A percentile compares a stretch with the other conserved stretches of the same genome.
Evolutionary conservation across 2,888 invertebrate species (phyloP).

Genomic region (Galerucella pusilla): DNA sequence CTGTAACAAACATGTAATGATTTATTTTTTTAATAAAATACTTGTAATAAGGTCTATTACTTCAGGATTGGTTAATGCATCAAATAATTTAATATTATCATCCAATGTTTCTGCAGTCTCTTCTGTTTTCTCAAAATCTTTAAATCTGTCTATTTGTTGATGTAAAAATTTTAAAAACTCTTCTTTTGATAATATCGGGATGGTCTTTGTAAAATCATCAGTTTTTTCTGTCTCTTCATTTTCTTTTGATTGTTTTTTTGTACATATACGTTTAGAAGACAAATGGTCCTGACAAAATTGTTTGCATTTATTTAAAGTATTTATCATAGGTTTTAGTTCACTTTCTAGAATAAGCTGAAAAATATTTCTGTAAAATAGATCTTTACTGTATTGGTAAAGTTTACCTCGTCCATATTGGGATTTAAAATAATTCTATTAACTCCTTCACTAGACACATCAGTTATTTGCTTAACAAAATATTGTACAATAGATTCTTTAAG

Average conservation of each 20-base stretch:
- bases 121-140: slow-evolving; percentile 53
- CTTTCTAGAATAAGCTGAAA: slow-evolving; percentile 43
- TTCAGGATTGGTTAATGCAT: slow-evolving; percentile 74
- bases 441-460: slow-evolving; percentile 68
- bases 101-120: neutral
- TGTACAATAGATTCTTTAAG: slow-evolving; percentile 76
- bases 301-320: slow-evolving; percentile 44
- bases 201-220: slow-evolving; percentile 41
- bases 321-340: slow-evolving; percentile 35
- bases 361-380: neutral
- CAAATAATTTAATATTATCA: slow-evolving; percentile 66
- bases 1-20: neutral
- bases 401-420: slow-evolving; percentile 72
- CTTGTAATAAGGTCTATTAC: slow-evolving; percentile 67
- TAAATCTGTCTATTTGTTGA: slow-evolving; percentile 53
- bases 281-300: slow-evolving; percentile 33
- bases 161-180: slow-evolving; percentile 52
- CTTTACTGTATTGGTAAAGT: neutral
- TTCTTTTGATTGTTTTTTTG: slow-evolving; percentile 9
- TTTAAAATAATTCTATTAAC: slow-evolving; percentile 70
- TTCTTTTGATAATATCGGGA: slow-evolving; percentile 46
- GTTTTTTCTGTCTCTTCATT: slow-evolving; percentile 12
- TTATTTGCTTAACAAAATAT: slow-evolving; percentile 72
- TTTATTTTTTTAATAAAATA: slow-evolving; percentile 54
- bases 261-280: slow-evolving; percentile 19